Conservation (phyloP, 2,888 invertebrate species). For the Marronus borbonicus region DNA sequence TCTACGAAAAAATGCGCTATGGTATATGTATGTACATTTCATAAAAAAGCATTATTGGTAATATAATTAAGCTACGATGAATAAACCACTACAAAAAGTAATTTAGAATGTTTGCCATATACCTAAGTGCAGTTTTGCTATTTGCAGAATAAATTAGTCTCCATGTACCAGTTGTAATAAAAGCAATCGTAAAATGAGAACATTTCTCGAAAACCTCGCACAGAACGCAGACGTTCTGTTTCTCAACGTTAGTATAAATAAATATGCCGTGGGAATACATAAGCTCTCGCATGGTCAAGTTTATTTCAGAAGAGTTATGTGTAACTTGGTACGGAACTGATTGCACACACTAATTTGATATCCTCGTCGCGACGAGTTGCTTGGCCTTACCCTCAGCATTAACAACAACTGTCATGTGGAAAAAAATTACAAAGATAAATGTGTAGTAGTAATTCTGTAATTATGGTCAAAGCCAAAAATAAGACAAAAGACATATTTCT, state of each 20-base stretch:
- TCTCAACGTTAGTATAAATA: background rate
- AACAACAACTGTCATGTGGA: background rate
- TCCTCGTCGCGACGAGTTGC: background rate
- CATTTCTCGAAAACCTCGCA: background rate
- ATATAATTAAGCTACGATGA: background rate
- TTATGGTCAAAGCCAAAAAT: no score
- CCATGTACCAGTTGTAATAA: background rate
- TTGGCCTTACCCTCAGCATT: background rate
- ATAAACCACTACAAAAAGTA: background rate
- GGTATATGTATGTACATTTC: no score
- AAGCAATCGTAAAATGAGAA: background rate
- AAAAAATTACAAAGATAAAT: background rate
- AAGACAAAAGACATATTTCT: no score
- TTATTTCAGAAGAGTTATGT: slow-evolving; percentile 25
- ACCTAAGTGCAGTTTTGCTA: background rate
- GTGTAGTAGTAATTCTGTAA: no score
- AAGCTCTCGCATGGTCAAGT: slow-evolving; percentile 19
- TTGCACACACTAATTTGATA: slow-evolving; percentile 36
- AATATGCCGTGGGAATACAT: slow-evolving; percentile 16
- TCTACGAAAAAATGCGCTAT: no score
- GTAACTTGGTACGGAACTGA: background rate
- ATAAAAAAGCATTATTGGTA: no score
- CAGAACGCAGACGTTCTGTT: background rate
- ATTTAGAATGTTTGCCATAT: background rate
- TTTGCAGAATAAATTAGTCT: background rate